These are phyloP conservation scores for Taurulus bubalis DNA, from an alignment of 2,113 vertebrate genomes.

Conservation along the genomic window DNA sequence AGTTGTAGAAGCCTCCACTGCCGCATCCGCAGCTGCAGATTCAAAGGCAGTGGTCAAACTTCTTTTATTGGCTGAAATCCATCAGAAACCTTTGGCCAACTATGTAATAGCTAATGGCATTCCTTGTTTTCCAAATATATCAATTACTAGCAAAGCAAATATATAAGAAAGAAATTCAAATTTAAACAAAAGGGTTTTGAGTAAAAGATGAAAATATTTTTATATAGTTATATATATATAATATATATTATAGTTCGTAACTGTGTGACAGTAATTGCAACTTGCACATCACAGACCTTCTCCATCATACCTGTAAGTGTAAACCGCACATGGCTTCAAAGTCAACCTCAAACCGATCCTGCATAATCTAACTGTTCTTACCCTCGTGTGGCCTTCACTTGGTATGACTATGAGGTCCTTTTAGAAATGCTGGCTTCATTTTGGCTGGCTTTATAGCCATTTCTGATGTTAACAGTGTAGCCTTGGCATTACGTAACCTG, in stretches of 20 bases:
- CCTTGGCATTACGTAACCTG: background rate
- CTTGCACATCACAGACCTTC: background rate
- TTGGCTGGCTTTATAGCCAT: slow-evolving; percentile 31
- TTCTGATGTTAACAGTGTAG: slow-evolving; percentile 13
- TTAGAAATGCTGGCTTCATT: background rate
- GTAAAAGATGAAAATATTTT: background rate
- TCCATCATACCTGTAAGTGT: background rate
- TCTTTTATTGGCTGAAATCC: slow-evolving; percentile 10
- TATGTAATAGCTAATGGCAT: background rate
- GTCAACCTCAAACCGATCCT: background rate
- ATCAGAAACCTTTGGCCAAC: background rate
- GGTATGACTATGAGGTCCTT: background rate
- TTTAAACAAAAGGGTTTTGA: background rate
- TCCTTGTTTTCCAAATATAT: background rate
- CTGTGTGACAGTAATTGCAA: background rate
- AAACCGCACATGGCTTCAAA: background rate
- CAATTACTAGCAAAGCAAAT: background rate
- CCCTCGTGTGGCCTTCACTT: slow-evolving; percentile 4
- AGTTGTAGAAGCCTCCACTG: background rate
- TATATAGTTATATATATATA: no score
- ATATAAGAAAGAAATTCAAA: background rate
- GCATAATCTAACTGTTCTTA: background rate
- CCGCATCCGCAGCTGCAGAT: background rate
- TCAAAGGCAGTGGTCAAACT: background rate
- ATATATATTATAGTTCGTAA: background rate